phyloP scores from a whole-genome alignment of 2,113 vertebrate species.

The Eolophus roseicapilla region DNA sequence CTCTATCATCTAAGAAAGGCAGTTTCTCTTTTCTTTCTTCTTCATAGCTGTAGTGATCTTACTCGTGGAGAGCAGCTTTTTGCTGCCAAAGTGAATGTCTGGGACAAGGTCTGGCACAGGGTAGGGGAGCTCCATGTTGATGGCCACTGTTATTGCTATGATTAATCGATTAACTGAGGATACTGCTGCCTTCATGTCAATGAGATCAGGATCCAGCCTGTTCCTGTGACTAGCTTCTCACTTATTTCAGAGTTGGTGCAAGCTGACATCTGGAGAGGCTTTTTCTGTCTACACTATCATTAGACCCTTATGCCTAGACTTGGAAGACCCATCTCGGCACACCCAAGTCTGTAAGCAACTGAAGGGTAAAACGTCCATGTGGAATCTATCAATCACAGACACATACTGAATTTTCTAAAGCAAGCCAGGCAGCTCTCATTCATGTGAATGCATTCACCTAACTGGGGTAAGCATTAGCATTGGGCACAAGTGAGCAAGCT shows the following conservation, averaged over 20 bases:
- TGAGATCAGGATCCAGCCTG: neutral
- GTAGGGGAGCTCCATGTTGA: neutral
- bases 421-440: neutral
- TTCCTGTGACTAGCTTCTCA: neutral
- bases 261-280: neutral
- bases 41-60: neutral
- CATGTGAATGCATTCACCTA: neutral
- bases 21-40: accelerated
- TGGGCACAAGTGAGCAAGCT: neutral
- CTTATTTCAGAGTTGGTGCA: neutral
- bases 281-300: neutral
- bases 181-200: accelerated
- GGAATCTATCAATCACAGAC: neutral
- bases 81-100: neutral
- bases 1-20: neutral
- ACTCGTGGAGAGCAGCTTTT: neutral
- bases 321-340: neutral
- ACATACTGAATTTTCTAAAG: neutral
- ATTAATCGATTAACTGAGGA: neutral
- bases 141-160: neutral
- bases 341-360: neutral
- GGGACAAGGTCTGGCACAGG: neutral
- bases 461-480: neutral
- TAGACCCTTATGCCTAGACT: neutral
- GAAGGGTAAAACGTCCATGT: neutral